phyloP scores from a whole-genome alignment of 2,888 invertebrate genomes.

The Ryuthela nishihirai region DNA sequence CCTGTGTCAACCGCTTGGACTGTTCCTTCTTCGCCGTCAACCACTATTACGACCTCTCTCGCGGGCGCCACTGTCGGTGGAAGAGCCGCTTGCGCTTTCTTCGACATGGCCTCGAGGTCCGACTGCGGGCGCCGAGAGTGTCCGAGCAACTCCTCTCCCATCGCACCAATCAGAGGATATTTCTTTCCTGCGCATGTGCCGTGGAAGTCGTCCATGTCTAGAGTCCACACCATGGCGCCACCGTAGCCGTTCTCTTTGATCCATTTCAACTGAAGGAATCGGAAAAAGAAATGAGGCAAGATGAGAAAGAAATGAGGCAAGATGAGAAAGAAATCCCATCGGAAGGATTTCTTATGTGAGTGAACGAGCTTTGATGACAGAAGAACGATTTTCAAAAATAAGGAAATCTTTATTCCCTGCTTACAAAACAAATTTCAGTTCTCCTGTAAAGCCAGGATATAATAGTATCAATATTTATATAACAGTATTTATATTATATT shows the following conservation, averaged over 20 bases:
- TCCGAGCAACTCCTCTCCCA: constrained; percentile 83
- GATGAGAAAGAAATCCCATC: no score
- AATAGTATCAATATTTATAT: no score
- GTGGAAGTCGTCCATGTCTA: constrained; percentile 71
- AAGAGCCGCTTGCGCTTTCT: constrained; percentile 17
- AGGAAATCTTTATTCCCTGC: no score
- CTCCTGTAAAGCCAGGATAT: no score
- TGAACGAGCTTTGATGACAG: no score
- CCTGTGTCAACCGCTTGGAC: neutral
- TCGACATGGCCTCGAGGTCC: constrained; percentile 34
- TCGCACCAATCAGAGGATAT: constrained; percentile 84
- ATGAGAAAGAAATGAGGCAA: no score
- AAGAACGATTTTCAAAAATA: no score
- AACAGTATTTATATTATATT: no score
- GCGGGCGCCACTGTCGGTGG: constrained; percentile 18
- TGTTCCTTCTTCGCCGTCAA: neutral
- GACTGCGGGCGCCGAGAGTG: constrained; percentile 52
- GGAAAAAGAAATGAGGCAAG: no score
- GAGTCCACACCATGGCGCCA: constrained; percentile 94
- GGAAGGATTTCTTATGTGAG: no score
- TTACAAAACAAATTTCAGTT: no score
- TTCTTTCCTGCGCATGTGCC: constrained; percentile 77
- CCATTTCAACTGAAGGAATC: constrained; percentile 84
- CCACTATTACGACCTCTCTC: neutral
- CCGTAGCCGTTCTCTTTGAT: constrained; percentile 80